These are phyloP conservation scores for Neostethus bicornis DNA, from an alignment of 2,797 vertebrate genomes.

Conservation along the genomic window DNA sequence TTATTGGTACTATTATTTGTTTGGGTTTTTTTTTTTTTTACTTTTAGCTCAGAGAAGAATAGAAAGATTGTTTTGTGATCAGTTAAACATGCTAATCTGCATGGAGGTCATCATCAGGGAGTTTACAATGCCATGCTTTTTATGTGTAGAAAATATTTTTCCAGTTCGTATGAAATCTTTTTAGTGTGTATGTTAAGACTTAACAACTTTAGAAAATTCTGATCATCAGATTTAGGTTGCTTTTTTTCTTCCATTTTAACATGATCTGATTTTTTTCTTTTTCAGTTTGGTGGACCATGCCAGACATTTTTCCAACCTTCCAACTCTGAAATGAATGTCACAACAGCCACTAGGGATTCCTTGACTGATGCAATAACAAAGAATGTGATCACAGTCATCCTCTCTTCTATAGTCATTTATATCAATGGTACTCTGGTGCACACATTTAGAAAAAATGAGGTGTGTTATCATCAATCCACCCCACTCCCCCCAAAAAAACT, in stretches of 20 bases:
- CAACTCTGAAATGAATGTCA: conserved; percentile 14
- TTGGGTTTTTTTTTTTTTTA: too few relatives aligned
- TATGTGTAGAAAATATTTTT: too few relatives aligned
- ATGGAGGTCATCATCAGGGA: too few relatives aligned
- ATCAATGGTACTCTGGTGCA: conserved; percentile 65
- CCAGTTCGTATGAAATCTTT: not conserved
- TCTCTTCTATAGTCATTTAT: conserved; percentile 63
- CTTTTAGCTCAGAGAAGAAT: too few relatives aligned
- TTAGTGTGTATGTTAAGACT: not conserved
- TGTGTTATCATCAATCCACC: too few relatives aligned
- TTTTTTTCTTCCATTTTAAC: not conserved
- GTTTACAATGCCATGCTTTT: too few relatives aligned
- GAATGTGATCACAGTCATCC: conserved; percentile 58
- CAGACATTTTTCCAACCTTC: conserved; percentile 5
- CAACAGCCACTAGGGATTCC: conserved; percentile 19
- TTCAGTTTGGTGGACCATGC: not conserved
- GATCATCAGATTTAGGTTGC: not conserved
- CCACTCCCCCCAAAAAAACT: too few relatives aligned
- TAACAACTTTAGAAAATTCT: not conserved
- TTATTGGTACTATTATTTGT: too few relatives aligned
- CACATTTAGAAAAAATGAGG: conserved; percentile 59
- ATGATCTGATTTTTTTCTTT: not conserved
- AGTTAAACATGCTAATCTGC: too few relatives aligned
- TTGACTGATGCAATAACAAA: conserved; percentile 53
- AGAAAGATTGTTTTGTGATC: too few relatives aligned